These are phyloP conservation scores for Crocallis elinguaria DNA, from an alignment of 2,888 invertebrate genomes.

Conservation along the genomic window DNA sequence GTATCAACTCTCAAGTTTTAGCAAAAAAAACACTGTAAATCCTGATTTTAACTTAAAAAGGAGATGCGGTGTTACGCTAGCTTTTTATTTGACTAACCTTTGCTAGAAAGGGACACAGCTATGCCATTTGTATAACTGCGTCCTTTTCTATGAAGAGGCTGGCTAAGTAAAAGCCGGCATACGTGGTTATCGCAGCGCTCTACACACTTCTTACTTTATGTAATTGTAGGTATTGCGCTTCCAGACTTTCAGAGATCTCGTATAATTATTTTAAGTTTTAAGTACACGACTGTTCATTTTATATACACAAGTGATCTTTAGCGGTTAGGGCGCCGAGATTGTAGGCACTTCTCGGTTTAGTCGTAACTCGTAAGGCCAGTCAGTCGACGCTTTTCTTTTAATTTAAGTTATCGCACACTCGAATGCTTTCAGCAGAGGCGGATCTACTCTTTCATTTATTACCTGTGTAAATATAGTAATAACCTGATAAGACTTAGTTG, in stretches of 20 bases:
- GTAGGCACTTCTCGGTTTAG: constrained; percentile 46
- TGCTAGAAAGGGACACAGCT: too few relatives aligned
- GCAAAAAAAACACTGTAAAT: constrained; percentile 8
- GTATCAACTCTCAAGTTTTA: too few relatives aligned
- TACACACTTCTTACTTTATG: constrained; percentile 67
- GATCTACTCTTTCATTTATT: constrained; percentile 27
- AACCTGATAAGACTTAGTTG: constrained; percentile 29
- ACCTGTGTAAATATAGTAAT: constrained; percentile 35
- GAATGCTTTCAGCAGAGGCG: constrained; percentile 47
- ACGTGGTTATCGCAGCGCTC: constrained; percentile 9
- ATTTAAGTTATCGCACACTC: constrained; percentile 53
- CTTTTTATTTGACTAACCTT: too few relatives aligned
- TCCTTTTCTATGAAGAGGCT: too few relatives aligned
- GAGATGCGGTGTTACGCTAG: constrained; percentile 25
- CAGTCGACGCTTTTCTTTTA: constrained; percentile 53
- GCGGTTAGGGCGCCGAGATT: constrained; percentile 55
- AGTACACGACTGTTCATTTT: constrained; percentile 77
- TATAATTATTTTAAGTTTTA: constrained; percentile 73
- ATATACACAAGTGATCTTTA: constrained; percentile 73
- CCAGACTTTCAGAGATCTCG: constrained; percentile 85
- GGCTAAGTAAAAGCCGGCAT: constrained; percentile 21
- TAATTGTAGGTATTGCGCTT: constrained; percentile 79
- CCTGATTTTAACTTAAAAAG: constrained; percentile 4
- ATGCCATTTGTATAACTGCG: too few relatives aligned
- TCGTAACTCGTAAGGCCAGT: constrained; percentile 62